Evolutionary conservation across 2,797 vertebrate species (phyloP).

Genomic region (Ceryle rudis): DNA sequence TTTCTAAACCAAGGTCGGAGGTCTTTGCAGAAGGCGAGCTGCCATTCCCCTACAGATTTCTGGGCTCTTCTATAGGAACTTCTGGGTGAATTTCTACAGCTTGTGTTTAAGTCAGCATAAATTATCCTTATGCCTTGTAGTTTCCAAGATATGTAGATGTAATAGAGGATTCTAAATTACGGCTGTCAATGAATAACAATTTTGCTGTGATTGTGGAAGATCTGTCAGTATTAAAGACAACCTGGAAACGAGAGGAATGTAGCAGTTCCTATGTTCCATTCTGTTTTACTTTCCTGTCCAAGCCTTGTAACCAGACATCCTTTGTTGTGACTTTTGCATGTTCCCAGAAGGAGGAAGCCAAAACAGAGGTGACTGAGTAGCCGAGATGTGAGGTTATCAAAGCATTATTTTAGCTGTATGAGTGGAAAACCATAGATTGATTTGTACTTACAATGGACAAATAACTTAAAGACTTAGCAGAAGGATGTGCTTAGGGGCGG

Average conservation of each 20-base stretch:
- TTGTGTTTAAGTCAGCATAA: constrained; percentile 70
- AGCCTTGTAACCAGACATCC: constrained; percentile 57
- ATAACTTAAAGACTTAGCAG: neutral
- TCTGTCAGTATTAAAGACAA: constrained; percentile 72
- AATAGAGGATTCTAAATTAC: constrained; percentile 64
- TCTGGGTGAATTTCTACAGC: constrained; percentile 64
- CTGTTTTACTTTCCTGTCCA: constrained; percentile 64
- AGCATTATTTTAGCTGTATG: constrained; percentile 6
- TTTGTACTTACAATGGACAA: neutral
- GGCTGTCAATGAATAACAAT: constrained; percentile 68
- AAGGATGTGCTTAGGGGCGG: neutral
- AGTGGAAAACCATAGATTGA: neutral
- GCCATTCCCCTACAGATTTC: constrained; percentile 25
- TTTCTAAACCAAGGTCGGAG: neutral
- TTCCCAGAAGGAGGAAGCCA: constrained; percentile 59
- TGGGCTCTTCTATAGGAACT: constrained; percentile 48
- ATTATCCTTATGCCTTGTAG: constrained; percentile 66
- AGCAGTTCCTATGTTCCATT: constrained; percentile 37
- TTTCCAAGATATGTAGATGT: constrained; percentile 56
- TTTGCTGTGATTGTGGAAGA: constrained; percentile 44
- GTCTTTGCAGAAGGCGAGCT: constrained; percentile 8
- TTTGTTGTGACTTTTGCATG: constrained; percentile 65
- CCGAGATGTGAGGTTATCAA: constrained; percentile 37
- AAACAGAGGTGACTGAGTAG: constrained; percentile 25
- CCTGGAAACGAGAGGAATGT: constrained; percentile 61